Percentiles rank a stretch among this genome's conserved stretches.
These are phyloP conservation scores for Thunnus thynnus DNA, from an alignment of 2,113 vertebrate genomes.

Conservation along the genomic window DNA sequence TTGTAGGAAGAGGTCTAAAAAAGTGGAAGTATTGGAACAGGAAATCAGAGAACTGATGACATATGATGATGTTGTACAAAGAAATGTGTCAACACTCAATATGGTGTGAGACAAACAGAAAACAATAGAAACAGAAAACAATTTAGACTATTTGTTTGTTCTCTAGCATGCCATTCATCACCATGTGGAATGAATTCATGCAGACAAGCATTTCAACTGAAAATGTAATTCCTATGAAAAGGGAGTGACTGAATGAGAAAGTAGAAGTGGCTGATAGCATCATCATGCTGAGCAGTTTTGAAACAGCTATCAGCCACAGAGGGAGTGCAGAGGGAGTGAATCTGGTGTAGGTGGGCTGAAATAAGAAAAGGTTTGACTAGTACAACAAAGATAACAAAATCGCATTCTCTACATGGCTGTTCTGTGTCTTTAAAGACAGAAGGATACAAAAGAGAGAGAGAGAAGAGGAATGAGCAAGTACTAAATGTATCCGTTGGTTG, in stretches of 20 bases:
- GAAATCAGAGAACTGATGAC: background rate
- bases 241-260: constrained; percentile 6
- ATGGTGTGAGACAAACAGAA: background rate
- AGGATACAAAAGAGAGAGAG: background rate
- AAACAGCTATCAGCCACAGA: constrained; percentile 8
- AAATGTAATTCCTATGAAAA: background rate
- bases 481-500: constrained; percentile 16
- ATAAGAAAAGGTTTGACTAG: constrained; percentile 11
- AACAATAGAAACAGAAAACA: background rate
- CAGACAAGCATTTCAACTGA: background rate
- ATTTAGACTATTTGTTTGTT: background rate
- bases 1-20: constrained; percentile 11
- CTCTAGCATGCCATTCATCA: background rate
- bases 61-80: background rate
- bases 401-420: background rate
- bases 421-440: constrained; percentile 9
- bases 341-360: background rate
- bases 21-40: background rate
- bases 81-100: background rate
- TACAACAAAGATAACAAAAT: background rate
- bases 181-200: background rate
- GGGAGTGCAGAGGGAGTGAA: constrained; percentile 36
- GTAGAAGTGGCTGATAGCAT: constrained; percentile 11
- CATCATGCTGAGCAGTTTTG: constrained; percentile 8
- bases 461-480: background rate